Conservation (phyloP, 2,113 vertebrate species). For the Chascanopsetta lugubris region DNA sequence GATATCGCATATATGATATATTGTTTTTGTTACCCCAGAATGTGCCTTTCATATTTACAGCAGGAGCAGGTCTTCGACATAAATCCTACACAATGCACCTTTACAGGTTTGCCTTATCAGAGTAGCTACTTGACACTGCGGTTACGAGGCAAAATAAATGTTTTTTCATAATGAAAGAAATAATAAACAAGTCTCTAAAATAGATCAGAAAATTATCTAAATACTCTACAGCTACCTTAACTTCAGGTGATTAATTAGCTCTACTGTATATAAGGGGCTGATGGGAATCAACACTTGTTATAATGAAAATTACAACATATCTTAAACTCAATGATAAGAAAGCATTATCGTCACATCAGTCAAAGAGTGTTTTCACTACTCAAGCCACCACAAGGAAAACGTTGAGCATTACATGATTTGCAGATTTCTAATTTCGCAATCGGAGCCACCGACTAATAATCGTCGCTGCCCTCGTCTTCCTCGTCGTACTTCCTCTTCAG, state of each 20-base stretch:
- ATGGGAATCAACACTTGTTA: background rate
- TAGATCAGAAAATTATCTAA: background rate
- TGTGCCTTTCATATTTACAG: too few species aligned
- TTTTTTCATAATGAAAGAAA: slow-evolving; percentile 24
- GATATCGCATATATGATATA: too few species aligned
- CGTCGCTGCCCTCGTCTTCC: slow-evolving; percentile 72
- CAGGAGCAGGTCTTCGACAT: too few species aligned
- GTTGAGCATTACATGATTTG: background rate
- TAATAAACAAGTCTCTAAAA: background rate
- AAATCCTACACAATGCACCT: too few species aligned
- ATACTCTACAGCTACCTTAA: background rate
- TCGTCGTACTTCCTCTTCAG: slow-evolving; percentile 74
- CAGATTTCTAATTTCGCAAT: background rate
- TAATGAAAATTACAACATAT: background rate
- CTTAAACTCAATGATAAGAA: slow-evolving; percentile 21
- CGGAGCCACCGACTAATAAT: slow-evolving; percentile 49
- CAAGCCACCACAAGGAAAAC: background rate
- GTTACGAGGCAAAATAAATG: too few species aligned
- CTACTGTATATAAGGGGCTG: too few species aligned
- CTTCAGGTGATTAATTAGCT: background rate
- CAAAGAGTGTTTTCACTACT: background rate
- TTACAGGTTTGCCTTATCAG: too few species aligned
- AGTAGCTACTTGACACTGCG: too few species aligned
- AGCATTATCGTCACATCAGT: background rate
- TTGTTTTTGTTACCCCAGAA: too few species aligned